Conservation (phyloP, 1,140 invertebrate species). For the Leptestheria dahalacensis region DNA sequence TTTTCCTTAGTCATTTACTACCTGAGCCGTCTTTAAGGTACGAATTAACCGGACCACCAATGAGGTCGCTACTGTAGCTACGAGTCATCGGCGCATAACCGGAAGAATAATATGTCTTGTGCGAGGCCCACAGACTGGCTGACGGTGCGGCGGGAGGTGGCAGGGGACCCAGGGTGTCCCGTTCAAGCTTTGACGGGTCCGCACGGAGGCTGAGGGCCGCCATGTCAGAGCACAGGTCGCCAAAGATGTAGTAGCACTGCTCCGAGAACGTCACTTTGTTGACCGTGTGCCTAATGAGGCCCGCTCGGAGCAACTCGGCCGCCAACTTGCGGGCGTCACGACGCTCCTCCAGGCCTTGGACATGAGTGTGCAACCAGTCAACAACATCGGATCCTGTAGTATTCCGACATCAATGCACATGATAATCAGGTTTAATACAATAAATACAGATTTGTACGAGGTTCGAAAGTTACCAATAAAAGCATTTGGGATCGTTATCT, state of each 20-base stretch:
- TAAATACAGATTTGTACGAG: not conserved
- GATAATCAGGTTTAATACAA: not conserved
- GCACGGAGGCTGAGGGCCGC: slow-evolving; percentile 40
- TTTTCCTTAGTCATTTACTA: slow-evolving; percentile 26
- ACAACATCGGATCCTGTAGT: slow-evolving; percentile 80
- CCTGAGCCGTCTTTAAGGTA: slow-evolving; percentile 49
- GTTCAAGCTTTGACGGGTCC: slow-evolving; percentile 43
- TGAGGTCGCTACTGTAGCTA: slow-evolving; percentile 58
- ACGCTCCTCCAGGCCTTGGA: slow-evolving; percentile 72
- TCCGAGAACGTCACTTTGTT: slow-evolving; percentile 98
- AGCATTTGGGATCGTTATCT: slow-evolving; percentile 96
- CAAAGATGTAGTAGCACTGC: slow-evolving; percentile 97
- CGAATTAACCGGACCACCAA: slow-evolving; percentile 31
- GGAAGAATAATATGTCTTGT: slow-evolving; percentile 39
- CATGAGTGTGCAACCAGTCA: slow-evolving; percentile 87
- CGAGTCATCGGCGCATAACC: slow-evolving; percentile 61
- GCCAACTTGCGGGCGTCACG: slow-evolving; percentile 93
- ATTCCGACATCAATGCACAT: not conserved
- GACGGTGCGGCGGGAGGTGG: slow-evolving; percentile 28
- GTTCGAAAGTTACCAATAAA: slow-evolving; percentile 81
- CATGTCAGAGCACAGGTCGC: slow-evolving; percentile 37
- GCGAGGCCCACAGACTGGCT: slow-evolving; percentile 46
- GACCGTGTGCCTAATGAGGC: slow-evolving; percentile 95
- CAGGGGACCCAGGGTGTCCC: slow-evolving; percentile 48
- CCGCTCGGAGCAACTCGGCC: slow-evolving; percentile 82